These are phyloP conservation scores for Arge pagana DNA, from an alignment of 2,888 invertebrate species.

Conservation along the genomic window DNA sequence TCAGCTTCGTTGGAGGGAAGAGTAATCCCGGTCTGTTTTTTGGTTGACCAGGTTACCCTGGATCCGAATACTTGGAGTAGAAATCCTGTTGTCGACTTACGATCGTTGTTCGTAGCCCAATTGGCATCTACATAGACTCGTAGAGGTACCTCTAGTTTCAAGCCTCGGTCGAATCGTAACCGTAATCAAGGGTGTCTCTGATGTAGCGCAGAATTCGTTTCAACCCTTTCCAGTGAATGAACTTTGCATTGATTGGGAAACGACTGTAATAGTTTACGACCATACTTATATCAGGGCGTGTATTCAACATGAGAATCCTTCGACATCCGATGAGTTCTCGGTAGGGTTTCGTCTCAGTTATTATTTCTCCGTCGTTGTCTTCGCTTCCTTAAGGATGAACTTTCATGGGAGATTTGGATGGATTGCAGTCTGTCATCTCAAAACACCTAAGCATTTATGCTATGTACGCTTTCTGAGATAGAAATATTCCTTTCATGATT, in stretches of 20 bases:
- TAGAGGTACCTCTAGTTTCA: neutral
- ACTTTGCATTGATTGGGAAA: slow-evolving; percentile 14
- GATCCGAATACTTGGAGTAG: neutral
- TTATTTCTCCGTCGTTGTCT: slow-evolving; percentile 19
- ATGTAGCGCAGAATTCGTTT: slow-evolving; percentile 29
- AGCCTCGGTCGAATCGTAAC: neutral
- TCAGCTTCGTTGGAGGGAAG: neutral
- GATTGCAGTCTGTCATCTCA: slow-evolving; percentile 39
- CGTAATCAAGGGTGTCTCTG: slow-evolving; percentile 14
- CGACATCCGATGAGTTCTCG: slow-evolving; percentile 31
- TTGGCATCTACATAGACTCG: neutral
- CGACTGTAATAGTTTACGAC: slow-evolving; percentile 26
- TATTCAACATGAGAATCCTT: slow-evolving; percentile 28
- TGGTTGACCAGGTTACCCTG: neutral
- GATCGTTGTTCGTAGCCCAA: neutral
- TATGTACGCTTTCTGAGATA: slow-evolving; percentile 38
- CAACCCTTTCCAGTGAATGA: slow-evolving; percentile 21
- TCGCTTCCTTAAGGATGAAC: neutral
- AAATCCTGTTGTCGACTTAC: slow-evolving; percentile 1
- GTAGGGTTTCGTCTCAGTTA: slow-evolving; percentile 26
- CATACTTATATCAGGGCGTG: slow-evolving; percentile 27
- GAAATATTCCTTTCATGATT: slow-evolving; percentile 28
- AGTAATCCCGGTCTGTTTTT: neutral
- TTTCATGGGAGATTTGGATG: slow-evolving; percentile 32
- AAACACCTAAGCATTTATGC: slow-evolving; percentile 35